A percentile compares a stretch with the other conserved stretches of the same genome.
Conservation (phyloP, 2,888 invertebrate genomes). For the Caenorhabditis sp. region DNA sequence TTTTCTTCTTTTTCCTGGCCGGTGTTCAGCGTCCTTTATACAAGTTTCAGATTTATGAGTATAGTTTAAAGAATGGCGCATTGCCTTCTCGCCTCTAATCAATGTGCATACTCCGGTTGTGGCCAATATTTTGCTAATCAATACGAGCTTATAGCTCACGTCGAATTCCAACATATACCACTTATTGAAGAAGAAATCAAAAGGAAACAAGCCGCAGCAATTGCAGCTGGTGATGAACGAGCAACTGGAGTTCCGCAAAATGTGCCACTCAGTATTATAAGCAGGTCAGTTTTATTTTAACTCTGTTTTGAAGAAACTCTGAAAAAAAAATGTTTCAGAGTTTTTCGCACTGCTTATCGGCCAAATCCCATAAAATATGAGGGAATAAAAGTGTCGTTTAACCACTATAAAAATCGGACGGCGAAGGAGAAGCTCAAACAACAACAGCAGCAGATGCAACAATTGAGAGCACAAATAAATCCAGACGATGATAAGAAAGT, state of each 20-base stretch:
- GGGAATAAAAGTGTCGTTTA: conserved; percentile 45
- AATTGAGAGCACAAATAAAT: not conserved
- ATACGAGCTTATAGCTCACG: conserved; percentile 52
- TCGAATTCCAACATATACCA: conserved; percentile 50
- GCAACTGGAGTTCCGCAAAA: conserved; percentile 15
- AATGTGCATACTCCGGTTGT: conserved; percentile 40
- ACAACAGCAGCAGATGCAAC: not conserved
- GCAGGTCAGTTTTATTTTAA: conserved; percentile 14
- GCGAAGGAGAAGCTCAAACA: conserved; percentile 3
- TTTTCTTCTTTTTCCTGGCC: conserved; percentile 2
- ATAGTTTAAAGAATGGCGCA: not conserved
- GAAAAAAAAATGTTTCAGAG: conserved; percentile 21
- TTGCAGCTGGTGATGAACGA: conserved; percentile 5
- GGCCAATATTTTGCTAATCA: conserved; percentile 38
- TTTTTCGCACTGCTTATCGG: conserved; percentile 45
- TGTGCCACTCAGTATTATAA: conserved; percentile 48
- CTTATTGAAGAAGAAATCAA: conserved; percentile 42
- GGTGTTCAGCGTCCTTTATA: not conserved
- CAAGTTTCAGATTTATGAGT: not conserved
- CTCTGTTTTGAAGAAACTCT: no score
- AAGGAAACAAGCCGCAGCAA: conserved; percentile 11
- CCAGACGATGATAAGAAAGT: conserved; percentile 11
- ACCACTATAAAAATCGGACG: conserved; percentile 38
- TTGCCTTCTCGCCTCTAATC: not conserved
- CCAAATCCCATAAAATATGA: conserved; percentile 41